Evolutionary conservation across 1,140 invertebrate genomes (phyloP).

Genomic region (Drosophila ercepeae): DNA sequence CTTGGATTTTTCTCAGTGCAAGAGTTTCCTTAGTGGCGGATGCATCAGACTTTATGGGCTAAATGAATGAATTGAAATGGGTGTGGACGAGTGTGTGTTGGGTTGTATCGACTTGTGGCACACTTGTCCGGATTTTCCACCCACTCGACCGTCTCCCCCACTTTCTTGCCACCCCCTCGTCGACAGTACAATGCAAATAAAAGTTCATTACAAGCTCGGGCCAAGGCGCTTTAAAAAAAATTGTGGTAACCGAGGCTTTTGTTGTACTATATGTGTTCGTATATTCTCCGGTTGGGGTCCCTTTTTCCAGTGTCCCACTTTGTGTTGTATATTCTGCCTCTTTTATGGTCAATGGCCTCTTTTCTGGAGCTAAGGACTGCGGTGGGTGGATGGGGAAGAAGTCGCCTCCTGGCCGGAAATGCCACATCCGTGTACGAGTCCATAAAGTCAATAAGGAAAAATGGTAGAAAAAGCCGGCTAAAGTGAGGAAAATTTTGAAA

Average conservation of each 20-base stretch:
- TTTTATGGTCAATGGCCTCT: conserved; percentile 71
- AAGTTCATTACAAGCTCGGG: conserved; percentile 74
- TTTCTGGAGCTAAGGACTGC: conserved; percentile 31
- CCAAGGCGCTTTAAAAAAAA: conserved; percentile 67
- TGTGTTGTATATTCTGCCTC: conserved; percentile 35
- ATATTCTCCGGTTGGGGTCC: conserved; percentile 20
- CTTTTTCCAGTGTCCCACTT: conserved; percentile 24
- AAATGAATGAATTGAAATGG: conserved; percentile 81
- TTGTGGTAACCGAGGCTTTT: conserved; percentile 43
- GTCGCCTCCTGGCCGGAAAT: conserved; percentile 60
- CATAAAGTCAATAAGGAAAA: conserved; percentile 35
- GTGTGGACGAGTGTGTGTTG: conserved; percentile 43
- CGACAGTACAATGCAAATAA: conserved; percentile 71
- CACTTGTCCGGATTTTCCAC: conserved; percentile 38
- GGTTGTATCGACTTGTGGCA: conserved; percentile 76
- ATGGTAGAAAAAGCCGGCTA: conserved; percentile 31
- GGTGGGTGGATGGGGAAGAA: conserved; percentile 40
- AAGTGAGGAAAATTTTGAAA: conserved; percentile 58
- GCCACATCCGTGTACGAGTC: conserved; percentile 68
- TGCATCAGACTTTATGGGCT: conserved; percentile 59
- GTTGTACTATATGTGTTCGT: conserved; percentile 15
- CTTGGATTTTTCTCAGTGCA: conserved; percentile 19
- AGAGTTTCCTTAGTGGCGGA: conserved; percentile 47
- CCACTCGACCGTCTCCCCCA: background rate
- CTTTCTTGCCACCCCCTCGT: background rate